Base-by-base conservation (phyloP, 2,113 vertebrate genomes). In the Gorilla gorilla region DNA sequence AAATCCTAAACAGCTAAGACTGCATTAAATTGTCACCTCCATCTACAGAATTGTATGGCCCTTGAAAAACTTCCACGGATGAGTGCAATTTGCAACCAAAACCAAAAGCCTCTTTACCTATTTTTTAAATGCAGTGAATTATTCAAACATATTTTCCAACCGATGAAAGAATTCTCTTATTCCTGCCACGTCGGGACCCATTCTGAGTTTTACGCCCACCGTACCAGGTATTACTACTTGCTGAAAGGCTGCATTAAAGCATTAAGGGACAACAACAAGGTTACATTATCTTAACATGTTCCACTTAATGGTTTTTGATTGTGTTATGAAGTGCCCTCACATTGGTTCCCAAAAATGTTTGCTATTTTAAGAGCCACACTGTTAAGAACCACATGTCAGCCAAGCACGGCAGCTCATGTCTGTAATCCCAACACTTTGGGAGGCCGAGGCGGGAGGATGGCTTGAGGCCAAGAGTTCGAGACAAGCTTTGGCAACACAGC, bases 131-230 rank as follows among this genome's bases (percentile, higher is more conserved):
- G 38, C 32, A 50, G 52, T 68, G 92, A 94, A 98, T 97, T 95
- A 97, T 73, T 79, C 4, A 50, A 73, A 72, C 81, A 64, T 0
- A 3, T 70, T 98, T 96, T 96, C 92, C 81, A 97, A n/a, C 48
- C 52, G 80, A 86, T 97, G 48, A 98, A 97, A 97, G 72, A 97
- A 95, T 57, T 97, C 20, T 20, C 96, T 93, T 86, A 76, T 5
- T 1, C 92, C 68, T 66, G 94, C 92, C 20, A 93, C 75, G 82
- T 25, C 88, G 82, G 90, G 93, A 40, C 27, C 70, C 12, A 3
- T 0, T 0, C 0, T 93, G 40, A 18, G n/a, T 98, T 96, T 93
- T 55, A 92, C 18, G 50, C n/a, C 72, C 3, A 22, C 61, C 6
- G 2, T 86, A 96, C 59, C 70, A 93, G 30, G 13, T 68, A 97